phyloP scores from a whole-genome alignment of 2,797 vertebrate species.

The Monodelphis domestica region DNA sequence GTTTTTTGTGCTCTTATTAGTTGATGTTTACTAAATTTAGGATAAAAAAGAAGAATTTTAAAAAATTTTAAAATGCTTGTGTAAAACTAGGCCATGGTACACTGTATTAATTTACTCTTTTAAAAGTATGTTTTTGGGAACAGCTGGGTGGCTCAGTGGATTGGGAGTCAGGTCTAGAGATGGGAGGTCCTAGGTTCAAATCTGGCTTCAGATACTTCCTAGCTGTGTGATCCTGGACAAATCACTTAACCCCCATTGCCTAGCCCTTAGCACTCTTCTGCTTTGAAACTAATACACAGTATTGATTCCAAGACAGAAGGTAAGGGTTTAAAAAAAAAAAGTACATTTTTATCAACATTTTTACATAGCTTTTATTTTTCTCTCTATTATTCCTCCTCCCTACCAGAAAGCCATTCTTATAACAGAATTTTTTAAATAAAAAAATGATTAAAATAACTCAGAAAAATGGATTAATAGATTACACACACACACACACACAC shows the following conservation, averaged over 20 bases:
- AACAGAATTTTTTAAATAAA: background rate
- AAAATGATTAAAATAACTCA: background rate
- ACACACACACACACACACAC: background rate
- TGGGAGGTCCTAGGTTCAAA: too few species aligned
- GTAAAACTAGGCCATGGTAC: background rate
- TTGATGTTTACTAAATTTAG: background rate
- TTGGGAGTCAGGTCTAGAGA: too few species aligned
- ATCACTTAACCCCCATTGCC: too few species aligned
- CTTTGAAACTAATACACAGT: too few species aligned
- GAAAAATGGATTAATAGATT: background rate
- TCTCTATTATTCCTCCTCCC: background rate
- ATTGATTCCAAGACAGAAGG: too few species aligned
- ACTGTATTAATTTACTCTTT: background rate
- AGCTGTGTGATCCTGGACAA: too few species aligned
- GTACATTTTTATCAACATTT: background rate
- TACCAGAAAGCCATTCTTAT: background rate
- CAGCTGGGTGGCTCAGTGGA: too few species aligned
- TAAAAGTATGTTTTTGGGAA: too few species aligned
- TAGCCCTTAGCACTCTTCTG: too few species aligned
- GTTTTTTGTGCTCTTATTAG: background rate
- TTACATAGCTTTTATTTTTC: background rate
- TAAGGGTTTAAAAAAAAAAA: too few species aligned
- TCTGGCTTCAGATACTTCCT: too few species aligned
- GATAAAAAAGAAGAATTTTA: background rate
- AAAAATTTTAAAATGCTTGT: background rate